Percentiles rank a stretch among this genome's conserved stretches.
These are phyloP conservation scores for Taenaris catops DNA, from an alignment of 2,888 invertebrate genomes.

Conservation along the genomic window DNA sequence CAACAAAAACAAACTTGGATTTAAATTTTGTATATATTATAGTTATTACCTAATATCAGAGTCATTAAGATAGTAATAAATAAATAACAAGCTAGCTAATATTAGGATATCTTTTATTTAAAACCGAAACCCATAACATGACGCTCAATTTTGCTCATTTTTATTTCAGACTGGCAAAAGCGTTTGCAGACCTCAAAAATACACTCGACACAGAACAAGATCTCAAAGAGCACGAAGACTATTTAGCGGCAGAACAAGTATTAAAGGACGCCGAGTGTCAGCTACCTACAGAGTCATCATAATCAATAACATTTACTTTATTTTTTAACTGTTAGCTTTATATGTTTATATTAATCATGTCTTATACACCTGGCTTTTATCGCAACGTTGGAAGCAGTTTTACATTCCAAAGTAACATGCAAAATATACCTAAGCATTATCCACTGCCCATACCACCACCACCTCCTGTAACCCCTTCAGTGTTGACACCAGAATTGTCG, in stretches of 20 bases:
- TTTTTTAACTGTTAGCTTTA: conserved; percentile 38
- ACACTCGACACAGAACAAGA: conserved; percentile 87
- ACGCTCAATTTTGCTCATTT: too few relatives aligned
- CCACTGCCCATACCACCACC: conserved; percentile 40
- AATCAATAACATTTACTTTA: conserved; percentile 28
- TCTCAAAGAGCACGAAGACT: conserved; percentile 87
- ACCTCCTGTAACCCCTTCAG: conserved; percentile 23
- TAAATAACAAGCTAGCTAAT: too few relatives aligned
- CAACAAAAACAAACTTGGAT: too few relatives aligned
- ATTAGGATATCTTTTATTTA: too few relatives aligned
- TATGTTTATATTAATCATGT: conserved; percentile 57
- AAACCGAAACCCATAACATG: too few relatives aligned
- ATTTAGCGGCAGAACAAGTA: conserved; percentile 82
- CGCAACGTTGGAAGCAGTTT: conserved; percentile 45
- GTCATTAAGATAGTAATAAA: too few relatives aligned
- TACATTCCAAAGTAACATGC: conserved; percentile 56
- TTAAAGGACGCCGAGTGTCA: conserved; percentile 84
- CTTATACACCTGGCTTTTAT: conserved; percentile 55
- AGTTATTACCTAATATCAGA: too few relatives aligned
- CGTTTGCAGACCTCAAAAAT: conserved; percentile 86
- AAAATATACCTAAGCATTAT: conserved; percentile 31
- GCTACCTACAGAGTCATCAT: conserved; percentile 56
- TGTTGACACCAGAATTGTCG: conserved; percentile 23
- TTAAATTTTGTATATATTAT: too few relatives aligned
- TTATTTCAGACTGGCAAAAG: conserved; percentile 83